These are phyloP conservation scores for Diarsia dahlii DNA, from an alignment of 2,888 invertebrate genomes.

Conservation along the genomic window DNA sequence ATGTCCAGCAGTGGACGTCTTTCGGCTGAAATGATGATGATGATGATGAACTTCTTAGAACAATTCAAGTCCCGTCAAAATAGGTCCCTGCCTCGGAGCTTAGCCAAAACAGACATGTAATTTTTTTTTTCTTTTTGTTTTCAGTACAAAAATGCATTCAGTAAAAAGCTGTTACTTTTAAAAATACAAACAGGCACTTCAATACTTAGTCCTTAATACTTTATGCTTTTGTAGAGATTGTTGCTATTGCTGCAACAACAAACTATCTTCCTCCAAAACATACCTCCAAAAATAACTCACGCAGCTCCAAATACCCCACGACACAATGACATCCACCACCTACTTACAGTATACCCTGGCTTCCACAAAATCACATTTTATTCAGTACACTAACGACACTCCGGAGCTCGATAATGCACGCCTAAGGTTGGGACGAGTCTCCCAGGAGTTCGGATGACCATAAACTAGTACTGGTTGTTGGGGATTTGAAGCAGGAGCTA, in stretches of 20 bases:
- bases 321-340: conserved; percentile 36
- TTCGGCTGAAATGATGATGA: too few relatives aligned
- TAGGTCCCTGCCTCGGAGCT: too few relatives aligned
- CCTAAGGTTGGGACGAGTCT: conserved; percentile 54
- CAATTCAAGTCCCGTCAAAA: too few relatives aligned
- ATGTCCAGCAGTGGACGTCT: too few relatives aligned
- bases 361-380: conserved; percentile 60
- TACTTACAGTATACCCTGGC: conserved; percentile 42
- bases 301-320: conserved; percentile 18
- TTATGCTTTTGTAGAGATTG: too few relatives aligned
- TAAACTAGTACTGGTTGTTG: conserved; percentile 60
- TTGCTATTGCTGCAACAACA: not conserved
- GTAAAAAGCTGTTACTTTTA: too few relatives aligned
- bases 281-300: not conserved
- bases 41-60: too few relatives aligned
- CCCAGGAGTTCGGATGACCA: conserved; percentile 62
- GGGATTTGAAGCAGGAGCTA: conserved; percentile 53
- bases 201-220: too few relatives aligned
- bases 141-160: too few relatives aligned
- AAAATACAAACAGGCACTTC: too few relatives aligned
- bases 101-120: too few relatives aligned
- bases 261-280: not conserved
- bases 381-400: conserved; percentile 53
- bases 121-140: too few relatives aligned
- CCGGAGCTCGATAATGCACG: conserved; percentile 60